These are phyloP conservation scores for Chaetura pelagica DNA, from an alignment of 2,113 vertebrate genomes.

Conservation along the genomic window DNA sequence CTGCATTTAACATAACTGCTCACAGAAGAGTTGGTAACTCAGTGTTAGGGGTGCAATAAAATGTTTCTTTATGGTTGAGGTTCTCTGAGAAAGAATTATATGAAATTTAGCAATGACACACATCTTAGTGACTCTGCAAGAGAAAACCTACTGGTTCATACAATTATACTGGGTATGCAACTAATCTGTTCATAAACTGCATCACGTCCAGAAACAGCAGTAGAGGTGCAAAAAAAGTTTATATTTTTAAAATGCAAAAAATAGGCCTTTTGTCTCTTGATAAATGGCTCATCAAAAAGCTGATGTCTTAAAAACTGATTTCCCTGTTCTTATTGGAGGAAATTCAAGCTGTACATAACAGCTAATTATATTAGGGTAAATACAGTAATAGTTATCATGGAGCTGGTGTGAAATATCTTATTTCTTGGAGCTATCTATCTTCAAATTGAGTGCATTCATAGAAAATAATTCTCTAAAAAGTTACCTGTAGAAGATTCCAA, in stretches of 20 bases:
- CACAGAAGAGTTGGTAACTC: neutral
- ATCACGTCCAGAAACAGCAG: neutral
- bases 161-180: neutral
- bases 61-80: neutral
- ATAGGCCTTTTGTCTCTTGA: neutral
- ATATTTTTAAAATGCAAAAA: neutral
- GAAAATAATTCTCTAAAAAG: constrained; percentile 52
- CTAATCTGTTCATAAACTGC: neutral
- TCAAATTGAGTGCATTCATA: constrained; percentile 22
- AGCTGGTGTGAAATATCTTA: constrained; percentile 21
- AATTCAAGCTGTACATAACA: constrained; percentile 21
- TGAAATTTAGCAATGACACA: neutral
- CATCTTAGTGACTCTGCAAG: neutral
- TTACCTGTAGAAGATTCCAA: constrained; percentile 62
- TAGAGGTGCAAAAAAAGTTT: neutral
- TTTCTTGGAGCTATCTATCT: constrained; percentile 31
- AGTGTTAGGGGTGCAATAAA: neutral
- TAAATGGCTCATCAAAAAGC: neutral
- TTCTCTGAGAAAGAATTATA: constrained; percentile 12
- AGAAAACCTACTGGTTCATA: constrained; percentile 11
- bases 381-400: constrained; percentile 15
- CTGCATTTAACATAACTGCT: neutral
- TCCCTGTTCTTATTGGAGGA: neutral
- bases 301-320: constrained; percentile 13
- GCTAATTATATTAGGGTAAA: constrained; percentile 60